Base-by-base conservation (phyloP, 2,888 invertebrate species). In the Cacoxenus indagator region DNA sequence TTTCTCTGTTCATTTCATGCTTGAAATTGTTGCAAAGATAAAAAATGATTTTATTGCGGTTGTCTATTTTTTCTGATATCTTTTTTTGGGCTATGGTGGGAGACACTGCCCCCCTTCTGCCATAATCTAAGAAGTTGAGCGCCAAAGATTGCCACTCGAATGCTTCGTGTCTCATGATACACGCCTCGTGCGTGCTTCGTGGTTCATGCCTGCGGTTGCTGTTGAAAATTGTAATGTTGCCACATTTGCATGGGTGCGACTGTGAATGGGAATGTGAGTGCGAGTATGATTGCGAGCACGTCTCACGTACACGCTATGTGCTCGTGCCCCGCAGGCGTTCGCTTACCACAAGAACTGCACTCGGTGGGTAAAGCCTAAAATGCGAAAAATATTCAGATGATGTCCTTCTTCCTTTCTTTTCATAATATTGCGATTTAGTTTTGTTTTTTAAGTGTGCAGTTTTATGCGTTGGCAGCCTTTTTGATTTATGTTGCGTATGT, bases 221-320 rank as follows among this genome's bases (percentile, higher is more conserved):
- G 85, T 85, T 86, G 86, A 85, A 86, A 85, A 86, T 84, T 84
- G 85, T 86, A 86, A 83, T 83, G 82, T 79, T 80, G 80, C 73
- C 82, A 81, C 82, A 80, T 82, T 81, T 81, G 82, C 78, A 81
- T 81, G 66, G 65, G 68, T 31, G 64, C 43, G 71, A 26, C 51
- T 64, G 61, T 59, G 64, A 65, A 54, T 45, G 72, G 62, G 68
- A 70, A 67, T 70, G 67, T 65, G 48, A 27, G 17, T 57, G 29
- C 29, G 11, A n/a, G n/a, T n/a, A n/a, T n/a, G n/a, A n/a, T n/a
- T n/a, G n/a, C n/a, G n/a, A n/a, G 62, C 78, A 78, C 83, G 78
- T 78, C 78, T 78, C 82, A 81, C 76, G 82, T 76, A 81, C 78
- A 19, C 59, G n/a, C 22, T 24, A 24, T 24, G 64, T 64, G 27